Percentiles rank a stretch among this genome's conserved stretches.
Conservation (phyloP, 2,797 vertebrate genomes). For the Pantherophis vulpinus region DNA sequence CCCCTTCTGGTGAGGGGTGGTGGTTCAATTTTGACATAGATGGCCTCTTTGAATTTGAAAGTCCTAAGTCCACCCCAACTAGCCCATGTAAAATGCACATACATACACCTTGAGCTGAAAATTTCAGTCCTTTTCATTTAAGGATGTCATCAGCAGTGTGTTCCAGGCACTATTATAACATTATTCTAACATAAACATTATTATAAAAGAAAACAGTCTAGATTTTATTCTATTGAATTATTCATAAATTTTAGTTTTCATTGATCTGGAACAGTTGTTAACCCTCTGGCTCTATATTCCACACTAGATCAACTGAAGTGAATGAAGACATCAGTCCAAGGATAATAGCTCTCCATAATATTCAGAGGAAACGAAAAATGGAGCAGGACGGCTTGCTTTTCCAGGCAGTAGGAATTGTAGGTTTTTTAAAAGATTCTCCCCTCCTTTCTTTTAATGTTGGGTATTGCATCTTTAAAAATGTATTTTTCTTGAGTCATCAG, state of each 20-base stretch:
- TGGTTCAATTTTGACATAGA: too few relatives aligned
- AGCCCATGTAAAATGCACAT: neutral
- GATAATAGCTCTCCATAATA: slow-evolving; percentile 83
- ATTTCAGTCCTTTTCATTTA: neutral
- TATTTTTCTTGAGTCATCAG: slow-evolving; percentile 45
- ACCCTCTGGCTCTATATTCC: slow-evolving; percentile 63
- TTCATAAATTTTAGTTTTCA: neutral
- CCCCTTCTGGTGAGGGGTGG: too few relatives aligned
- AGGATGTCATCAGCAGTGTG: neutral
- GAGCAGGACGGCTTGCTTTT: slow-evolving; percentile 81
- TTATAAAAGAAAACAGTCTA: neutral
- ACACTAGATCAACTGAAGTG: slow-evolving; percentile 74
- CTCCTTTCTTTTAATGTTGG: slow-evolving; percentile 45
- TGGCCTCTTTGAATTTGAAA: too few relatives aligned
- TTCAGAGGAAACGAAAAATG: slow-evolving; percentile 93
- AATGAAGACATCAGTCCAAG: slow-evolving; percentile 83
- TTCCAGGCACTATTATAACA: neutral
- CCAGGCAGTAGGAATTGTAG: slow-evolving; percentile 87
- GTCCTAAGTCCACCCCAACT: neutral
- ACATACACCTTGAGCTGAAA: neutral
- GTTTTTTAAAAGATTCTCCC: slow-evolving; percentile 50
- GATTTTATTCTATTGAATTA: neutral
- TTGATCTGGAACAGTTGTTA: slow-evolving; percentile 51
- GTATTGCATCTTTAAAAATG: slow-evolving; percentile 18
- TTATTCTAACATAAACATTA: neutral